Evolutionary conservation across 1,140 invertebrate species (phyloP).

Genomic region (Drosophila albomicans): DNA sequence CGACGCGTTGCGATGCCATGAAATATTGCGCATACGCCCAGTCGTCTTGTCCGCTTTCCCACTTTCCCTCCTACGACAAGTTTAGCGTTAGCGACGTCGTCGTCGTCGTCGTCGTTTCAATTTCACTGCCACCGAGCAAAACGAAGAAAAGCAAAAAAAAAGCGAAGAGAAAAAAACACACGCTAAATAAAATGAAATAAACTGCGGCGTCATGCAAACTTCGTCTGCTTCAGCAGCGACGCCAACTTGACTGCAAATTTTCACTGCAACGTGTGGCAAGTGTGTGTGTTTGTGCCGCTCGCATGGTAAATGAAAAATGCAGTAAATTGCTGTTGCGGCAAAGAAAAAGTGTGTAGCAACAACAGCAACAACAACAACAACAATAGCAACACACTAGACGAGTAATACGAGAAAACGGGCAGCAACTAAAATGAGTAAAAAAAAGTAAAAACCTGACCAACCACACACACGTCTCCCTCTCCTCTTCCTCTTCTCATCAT

Average conservation of each 20-base stretch:
- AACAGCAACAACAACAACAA: conserved; percentile 3
- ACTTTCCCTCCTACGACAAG: conserved; percentile 65
- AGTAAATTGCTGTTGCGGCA: conserved; percentile 61
- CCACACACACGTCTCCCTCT: conserved; percentile 7
- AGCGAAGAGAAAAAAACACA: conserved; percentile 16
- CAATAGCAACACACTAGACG: no score
- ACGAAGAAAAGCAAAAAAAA: conserved; percentile 13
- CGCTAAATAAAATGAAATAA: conserved; percentile 66
- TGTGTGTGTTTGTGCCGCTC: conserved; percentile 37
- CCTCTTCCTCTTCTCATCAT: neutral
- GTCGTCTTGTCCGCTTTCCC: conserved; percentile 42
- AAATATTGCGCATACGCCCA: conserved; percentile 75
- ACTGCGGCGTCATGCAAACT: conserved; percentile 71
- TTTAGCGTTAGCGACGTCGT: conserved; percentile 1
- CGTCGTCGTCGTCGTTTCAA: conserved; percentile 67
- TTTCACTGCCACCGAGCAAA: conserved; percentile 67
- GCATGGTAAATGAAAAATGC: conserved; percentile 55
- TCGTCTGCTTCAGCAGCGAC: conserved; percentile 74
- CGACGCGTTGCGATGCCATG: conserved; percentile 14
- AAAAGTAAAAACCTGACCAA: conserved; percentile 53
- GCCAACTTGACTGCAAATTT: conserved; percentile 76
- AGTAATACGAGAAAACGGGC: conserved; percentile 10
- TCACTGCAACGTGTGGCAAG: conserved; percentile 60
- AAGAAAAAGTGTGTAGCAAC: conserved; percentile 69
- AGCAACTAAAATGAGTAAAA: neutral